phyloP scores from a whole-genome alignment of 1,140 invertebrate genomes.

The Aphis craccivora region DNA sequence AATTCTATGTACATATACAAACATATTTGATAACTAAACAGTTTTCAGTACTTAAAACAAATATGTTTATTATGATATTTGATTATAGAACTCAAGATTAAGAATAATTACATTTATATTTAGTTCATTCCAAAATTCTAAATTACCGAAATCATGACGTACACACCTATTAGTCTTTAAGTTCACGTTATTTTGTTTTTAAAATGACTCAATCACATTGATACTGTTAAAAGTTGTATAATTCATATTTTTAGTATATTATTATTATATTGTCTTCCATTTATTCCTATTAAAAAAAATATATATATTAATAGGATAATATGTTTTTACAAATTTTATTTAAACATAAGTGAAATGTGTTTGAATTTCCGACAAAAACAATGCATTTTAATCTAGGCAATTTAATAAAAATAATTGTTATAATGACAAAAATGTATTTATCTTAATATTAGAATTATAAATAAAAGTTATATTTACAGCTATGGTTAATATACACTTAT shows the following conservation, averaged over 20 bases:
- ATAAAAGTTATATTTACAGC: constrained; percentile 47
- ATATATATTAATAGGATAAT: constrained; percentile 53
- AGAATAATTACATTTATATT: constrained; percentile 31
- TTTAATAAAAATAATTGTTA: constrained; percentile 54
- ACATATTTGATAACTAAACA: constrained; percentile 28
- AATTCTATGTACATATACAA: constrained; percentile 50
- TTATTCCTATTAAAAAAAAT: constrained; percentile 54
- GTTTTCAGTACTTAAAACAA: constrained; percentile 4
- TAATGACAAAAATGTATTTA: constrained; percentile 49
- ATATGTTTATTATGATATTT: constrained; percentile 39
- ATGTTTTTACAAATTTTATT: constrained; percentile 56
- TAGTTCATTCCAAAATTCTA: constrained; percentile 48
- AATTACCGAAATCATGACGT: constrained; percentile 48
- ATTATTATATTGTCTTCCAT: constrained; percentile 57
- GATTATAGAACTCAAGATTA: constrained; percentile 14
- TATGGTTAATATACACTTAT: constrained; percentile 47
- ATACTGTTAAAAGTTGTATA: constrained; percentile 37
- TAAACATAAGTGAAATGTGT: constrained; percentile 39
- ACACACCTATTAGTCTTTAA: constrained; percentile 51
- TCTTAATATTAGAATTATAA: constrained; percentile 42
- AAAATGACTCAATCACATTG: constrained; percentile 50
- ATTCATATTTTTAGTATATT: constrained; percentile 52
- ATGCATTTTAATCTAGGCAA: constrained; percentile 54
- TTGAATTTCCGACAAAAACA: constrained; percentile 31
- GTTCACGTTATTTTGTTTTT: constrained; percentile 54